These are phyloP conservation scores for Stenoptilia bipunctidactyla DNA, from an alignment of 2,888 invertebrate genomes.

Conservation along the genomic window DNA sequence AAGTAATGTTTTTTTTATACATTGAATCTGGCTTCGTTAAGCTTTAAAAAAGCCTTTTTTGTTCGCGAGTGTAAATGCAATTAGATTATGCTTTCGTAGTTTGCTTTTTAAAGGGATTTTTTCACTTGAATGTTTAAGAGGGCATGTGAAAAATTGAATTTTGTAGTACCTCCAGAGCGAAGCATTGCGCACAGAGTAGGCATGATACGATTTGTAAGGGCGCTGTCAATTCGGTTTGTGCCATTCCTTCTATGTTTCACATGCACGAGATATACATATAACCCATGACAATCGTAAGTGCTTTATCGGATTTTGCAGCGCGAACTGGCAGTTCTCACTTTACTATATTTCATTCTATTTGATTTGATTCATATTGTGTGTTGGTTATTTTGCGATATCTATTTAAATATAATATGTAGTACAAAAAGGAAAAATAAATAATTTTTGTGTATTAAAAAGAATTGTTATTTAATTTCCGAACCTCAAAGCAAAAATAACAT, in stretches of 20 bases:
- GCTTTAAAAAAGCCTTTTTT: slow-evolving; percentile 52
- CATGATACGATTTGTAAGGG: slow-evolving; percentile 7
- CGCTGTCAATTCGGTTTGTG: no score
- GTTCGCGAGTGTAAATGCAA: slow-evolving; percentile 62
- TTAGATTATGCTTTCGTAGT: slow-evolving; percentile 35
- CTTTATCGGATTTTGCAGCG: no score
- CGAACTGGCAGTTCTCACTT: slow-evolving; percentile 5
- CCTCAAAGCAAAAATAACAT: slow-evolving; percentile 10
- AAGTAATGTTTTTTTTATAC: slow-evolving; percentile 58
- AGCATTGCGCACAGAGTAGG: slow-evolving; percentile 10
- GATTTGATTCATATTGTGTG: no score
- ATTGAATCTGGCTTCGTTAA: slow-evolving; percentile 57
- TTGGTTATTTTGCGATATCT: no score
- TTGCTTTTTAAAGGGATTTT: slow-evolving; percentile 31
- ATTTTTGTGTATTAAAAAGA: no score
- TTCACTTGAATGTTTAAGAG: slow-evolving; percentile 6
- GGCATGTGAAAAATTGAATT: background rate
- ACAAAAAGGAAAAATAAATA: no score
- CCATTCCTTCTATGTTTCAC: no score
- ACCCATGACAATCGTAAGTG: no score
- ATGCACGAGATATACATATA: no score
- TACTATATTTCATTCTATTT: slow-evolving; percentile 1
- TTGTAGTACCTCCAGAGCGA: no score
- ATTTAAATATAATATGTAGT: no score
- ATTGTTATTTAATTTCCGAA: no score